phyloP scores from a whole-genome alignment of 2,113 vertebrate species.

The Chaetodon auriga region DNA sequence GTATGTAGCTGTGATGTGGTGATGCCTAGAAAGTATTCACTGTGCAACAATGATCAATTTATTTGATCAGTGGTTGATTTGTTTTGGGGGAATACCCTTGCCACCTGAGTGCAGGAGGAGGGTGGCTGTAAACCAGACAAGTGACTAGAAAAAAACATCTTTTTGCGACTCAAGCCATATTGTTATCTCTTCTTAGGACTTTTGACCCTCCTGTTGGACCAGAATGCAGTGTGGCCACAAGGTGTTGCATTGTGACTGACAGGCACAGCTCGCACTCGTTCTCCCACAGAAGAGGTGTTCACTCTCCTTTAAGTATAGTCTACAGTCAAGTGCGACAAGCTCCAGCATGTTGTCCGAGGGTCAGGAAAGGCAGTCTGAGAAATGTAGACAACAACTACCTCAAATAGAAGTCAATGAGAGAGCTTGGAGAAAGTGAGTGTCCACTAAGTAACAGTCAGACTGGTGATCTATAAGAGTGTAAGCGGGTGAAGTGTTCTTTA shows the following conservation, averaged over 20 bases:
- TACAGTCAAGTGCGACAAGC: not conserved
- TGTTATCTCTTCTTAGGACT: no score
- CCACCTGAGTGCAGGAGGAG: no score
- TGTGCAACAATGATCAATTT: no score
- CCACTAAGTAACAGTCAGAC: not conserved
- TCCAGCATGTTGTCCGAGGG: not conserved
- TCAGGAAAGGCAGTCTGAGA: constrained; percentile 17
- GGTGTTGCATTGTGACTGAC: not conserved
- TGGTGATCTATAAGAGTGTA: not conserved
- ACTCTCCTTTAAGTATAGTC: not conserved
- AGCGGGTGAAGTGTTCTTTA: not conserved
- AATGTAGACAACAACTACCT: constrained; percentile 19
- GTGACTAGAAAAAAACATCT: no score
- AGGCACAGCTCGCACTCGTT: not conserved
- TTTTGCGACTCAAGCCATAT: no score
- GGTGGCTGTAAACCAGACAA: no score
- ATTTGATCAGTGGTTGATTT: no score
- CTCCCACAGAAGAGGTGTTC: not conserved
- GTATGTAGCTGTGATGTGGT: no score
- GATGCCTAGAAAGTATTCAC: no score
- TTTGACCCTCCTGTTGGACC: not conserved
- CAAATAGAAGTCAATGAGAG: not conserved
- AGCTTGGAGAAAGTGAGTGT: not conserved
- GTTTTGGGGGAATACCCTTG: no score
- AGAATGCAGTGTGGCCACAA: not conserved